These are phyloP conservation scores for Trissolcus brochymenae DNA, from an alignment of 2,888 invertebrate species.

Conservation along the genomic window DNA sequence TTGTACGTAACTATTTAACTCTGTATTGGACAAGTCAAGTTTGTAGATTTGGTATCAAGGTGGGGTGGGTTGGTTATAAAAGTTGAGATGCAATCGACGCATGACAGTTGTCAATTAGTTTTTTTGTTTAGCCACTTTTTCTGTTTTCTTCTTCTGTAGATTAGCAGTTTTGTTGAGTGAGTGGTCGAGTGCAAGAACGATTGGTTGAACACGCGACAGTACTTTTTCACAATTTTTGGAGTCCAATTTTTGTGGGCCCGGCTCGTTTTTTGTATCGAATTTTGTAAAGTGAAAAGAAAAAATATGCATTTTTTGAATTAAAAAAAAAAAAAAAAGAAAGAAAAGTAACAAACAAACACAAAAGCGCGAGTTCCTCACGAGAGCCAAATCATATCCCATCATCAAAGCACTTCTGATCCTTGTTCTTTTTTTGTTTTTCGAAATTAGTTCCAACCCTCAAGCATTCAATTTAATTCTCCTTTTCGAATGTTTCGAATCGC, in stretches of 20 bases:
- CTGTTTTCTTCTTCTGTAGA: constrained; percentile 22
- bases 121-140: no score
- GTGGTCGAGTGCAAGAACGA: constrained; percentile 45
- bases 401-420: constrained; percentile 18
- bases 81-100: constrained; percentile 13
- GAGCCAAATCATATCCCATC: constrained; percentile 20
- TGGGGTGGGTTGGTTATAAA: neutral
- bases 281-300: constrained; percentile 33
- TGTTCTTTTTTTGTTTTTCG: constrained; percentile 54
- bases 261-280: constrained; percentile 56
- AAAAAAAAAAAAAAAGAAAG: no score
- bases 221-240: constrained; percentile 54
- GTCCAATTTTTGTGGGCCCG: constrained; percentile 23
- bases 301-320: constrained; percentile 23
- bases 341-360: constrained; percentile 33
- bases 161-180: constrained; percentile 33
- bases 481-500: constrained; percentile 68
- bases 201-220: constrained; percentile 39
- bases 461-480: constrained; percentile 72
- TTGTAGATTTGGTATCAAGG: constrained; percentile 16
- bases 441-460: constrained; percentile 67
- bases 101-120: constrained; percentile 13
- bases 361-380: constrained; percentile 61
- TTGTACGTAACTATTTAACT: no score
- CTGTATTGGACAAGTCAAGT: neutral